Evolutionary conservation across 2,888 invertebrate genomes (phyloP), one percentile per base, ranked within the genome.

Genomic region (Eupithecia exiguata): DNA sequence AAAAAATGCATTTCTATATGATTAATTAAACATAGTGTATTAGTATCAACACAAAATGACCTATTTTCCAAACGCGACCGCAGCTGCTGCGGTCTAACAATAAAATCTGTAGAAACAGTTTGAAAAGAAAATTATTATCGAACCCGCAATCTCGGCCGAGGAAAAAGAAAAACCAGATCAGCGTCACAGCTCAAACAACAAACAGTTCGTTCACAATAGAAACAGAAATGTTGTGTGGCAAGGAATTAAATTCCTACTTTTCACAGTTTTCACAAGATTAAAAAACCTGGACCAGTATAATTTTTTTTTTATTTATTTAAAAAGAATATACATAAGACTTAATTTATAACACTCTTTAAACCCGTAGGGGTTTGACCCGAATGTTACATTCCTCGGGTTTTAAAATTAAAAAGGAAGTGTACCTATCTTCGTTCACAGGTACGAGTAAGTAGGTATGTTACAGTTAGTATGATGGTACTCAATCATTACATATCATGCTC

Each of bases 51-150:
- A 36, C 12, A 4, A 25, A 62, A 38, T 36, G 5, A 38, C 63
- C 63, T 65, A 65, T 35, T 36, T 65, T n/a, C n/a, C 0, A 63
- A 62, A 7, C 35, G 5, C 58, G 25, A 25, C 58, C 58, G 25
- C 58, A 58, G 58, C 58, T 61, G 46, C 46, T 65, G 36, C 12
- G 62, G 62, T 35, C 21, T 14, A 5, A 12, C 46, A 73, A 71
- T 71, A 68, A 70, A 72, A 69, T 68, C 65, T n/a, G 58, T 73
- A 53, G 36, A 67, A 73, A 74, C 70, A 66, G 61, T 70, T 76
- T 71, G 40, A 71, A 67, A 69, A 70, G 62, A 73, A 73, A 73
- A 71, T 73, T 71, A 76, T 76, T 73, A 76, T 74, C 67, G 71
- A 53, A 69, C 69, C 71, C 71, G 70, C 76, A 73, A 74, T 69